Evolutionary conservation across 2,888 invertebrate species (phyloP).

Genomic region (Cephus nigrinus): DNA sequence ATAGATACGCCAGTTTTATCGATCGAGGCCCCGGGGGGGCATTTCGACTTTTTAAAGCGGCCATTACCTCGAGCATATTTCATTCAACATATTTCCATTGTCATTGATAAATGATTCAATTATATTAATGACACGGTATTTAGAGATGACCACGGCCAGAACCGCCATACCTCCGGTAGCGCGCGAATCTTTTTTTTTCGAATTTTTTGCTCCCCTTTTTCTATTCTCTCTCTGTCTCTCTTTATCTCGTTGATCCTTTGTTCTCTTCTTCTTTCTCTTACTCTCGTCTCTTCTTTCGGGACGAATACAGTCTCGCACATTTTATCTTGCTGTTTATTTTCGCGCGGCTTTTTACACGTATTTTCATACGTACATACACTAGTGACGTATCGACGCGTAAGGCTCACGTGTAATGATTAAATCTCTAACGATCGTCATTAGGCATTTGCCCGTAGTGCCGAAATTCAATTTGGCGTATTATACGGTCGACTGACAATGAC

Average conservation of each 20-base stretch:
- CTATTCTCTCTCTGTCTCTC: background rate
- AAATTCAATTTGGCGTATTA: background rate
- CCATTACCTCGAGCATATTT: constrained; percentile 52
- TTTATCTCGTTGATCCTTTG: background rate
- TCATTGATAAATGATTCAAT: constrained; percentile 55
- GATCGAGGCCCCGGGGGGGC: constrained; percentile 48
- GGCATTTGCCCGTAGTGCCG: background rate
- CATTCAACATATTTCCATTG: constrained; percentile 53
- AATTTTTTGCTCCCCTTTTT: background rate
- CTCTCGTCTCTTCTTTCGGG: background rate
- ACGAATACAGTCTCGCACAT: background rate
- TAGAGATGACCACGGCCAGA: background rate
- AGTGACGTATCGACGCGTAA: background rate
- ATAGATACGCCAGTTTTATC: constrained; percentile 47
- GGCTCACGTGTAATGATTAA: background rate
- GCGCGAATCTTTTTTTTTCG: background rate
- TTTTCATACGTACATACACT: background rate
- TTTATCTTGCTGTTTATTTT: background rate
- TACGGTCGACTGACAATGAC: background rate
- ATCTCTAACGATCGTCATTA: background rate
- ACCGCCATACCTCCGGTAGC: constrained; percentile 3
- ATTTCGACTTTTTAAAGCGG: constrained; percentile 43
- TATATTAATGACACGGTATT: constrained; percentile 3
- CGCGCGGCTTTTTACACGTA: background rate
- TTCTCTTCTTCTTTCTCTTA: background rate